Evolutionary conservation across 1,140 invertebrate species (phyloP).

Genomic region (Drosophila sechellia): DNA sequence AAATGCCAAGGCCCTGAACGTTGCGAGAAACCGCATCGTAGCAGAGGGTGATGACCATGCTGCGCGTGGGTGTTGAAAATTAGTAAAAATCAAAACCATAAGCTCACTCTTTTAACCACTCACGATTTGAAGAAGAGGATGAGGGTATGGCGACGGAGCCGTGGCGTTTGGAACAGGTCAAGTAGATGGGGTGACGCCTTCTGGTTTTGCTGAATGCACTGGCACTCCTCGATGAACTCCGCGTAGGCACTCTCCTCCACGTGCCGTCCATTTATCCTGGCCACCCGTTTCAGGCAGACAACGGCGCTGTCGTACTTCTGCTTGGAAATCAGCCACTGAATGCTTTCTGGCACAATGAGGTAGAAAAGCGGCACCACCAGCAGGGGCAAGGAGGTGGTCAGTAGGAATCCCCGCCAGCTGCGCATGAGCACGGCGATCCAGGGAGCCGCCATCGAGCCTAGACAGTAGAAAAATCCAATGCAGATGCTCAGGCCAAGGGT

Average conservation of each 20-base stretch:
- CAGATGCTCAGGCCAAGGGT: constrained; percentile 87
- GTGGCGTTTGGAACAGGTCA: constrained; percentile 84
- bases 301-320: constrained; percentile 85
- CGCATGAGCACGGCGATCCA: constrained; percentile 86
- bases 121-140: constrained; percentile 87
- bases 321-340: constrained; percentile 87
- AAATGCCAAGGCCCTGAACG: constrained; percentile 86
- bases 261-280: constrained; percentile 85
- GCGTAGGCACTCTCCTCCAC: constrained; percentile 83
- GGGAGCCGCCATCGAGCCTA: constrained; percentile 86
- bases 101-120: constrained; percentile 49
- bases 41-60: constrained; percentile 87
- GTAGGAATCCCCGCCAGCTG: constrained; percentile 86
- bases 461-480: constrained; percentile 87
- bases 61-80: constrained; percentile 51
- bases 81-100: background rate
- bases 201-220: constrained; percentile 53
- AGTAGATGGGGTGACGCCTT: constrained; percentile 61
- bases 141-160: constrained; percentile 85
- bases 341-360: constrained; percentile 87
- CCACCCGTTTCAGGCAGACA: constrained; percentile 85
- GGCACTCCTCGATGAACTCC: constrained; percentile 83
- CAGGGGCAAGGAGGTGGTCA: constrained; percentile 85
- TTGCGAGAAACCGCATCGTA: constrained; percentile 88
- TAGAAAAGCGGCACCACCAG: constrained; percentile 85